These are phyloP conservation scores for Planococcus citri DNA, from an alignment of 1,140 invertebrate species.

Conservation along the genomic window DNA sequence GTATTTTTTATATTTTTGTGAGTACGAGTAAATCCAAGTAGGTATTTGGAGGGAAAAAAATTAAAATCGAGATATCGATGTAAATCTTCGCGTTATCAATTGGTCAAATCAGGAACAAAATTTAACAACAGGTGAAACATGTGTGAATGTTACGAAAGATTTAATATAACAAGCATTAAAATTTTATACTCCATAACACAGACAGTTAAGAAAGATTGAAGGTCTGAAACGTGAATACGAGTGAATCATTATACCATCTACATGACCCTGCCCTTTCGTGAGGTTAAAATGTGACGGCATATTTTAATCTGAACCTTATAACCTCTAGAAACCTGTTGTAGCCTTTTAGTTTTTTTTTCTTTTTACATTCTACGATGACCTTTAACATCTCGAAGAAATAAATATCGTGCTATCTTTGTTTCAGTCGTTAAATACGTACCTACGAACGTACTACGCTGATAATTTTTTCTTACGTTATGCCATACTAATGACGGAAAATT, in stretches of 20 bases:
- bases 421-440: not conserved
- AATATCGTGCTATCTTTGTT: constrained; percentile 11
- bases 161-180: not conserved
- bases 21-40: too few species aligned
- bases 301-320: constrained; percentile 18
- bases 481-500: too few species aligned
- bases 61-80: too few species aligned
- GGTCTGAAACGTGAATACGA: constrained; percentile 16
- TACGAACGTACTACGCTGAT: not conserved
- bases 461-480: not conserved
- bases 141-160: too few species aligned
- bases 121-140: too few species aligned
- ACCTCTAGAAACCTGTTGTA: constrained; percentile 17
- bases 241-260: constrained; percentile 18
- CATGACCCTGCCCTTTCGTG: constrained; percentile 13
- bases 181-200: not conserved
- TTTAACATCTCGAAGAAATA: constrained; percentile 11
- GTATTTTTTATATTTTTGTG: too few species aligned
- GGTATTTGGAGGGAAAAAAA: too few species aligned
- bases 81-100: too few species aligned
- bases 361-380: constrained; percentile 10
- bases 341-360: constrained; percentile 10
- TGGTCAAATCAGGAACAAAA: too few species aligned
- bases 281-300: constrained; percentile 13
- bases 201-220: not conserved